These are phyloP conservation scores for Pecten maximus DNA, from an alignment of 2,888 invertebrate species.

Conservation along the genomic window DNA sequence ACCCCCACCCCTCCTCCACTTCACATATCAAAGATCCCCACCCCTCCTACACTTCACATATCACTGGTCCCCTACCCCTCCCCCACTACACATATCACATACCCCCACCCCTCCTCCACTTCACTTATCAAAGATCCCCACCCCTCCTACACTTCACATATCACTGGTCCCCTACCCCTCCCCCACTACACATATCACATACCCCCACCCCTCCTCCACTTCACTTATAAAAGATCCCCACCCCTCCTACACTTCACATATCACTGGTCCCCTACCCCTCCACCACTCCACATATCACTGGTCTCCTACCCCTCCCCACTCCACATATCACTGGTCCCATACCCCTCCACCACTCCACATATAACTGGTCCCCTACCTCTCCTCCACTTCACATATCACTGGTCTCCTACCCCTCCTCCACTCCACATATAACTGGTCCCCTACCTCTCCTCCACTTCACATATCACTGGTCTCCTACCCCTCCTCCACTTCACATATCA, in stretches of 20 bases:
- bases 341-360: neutral
- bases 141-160: neutral
- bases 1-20: no score
- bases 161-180: neutral
- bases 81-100: no score
- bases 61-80: neutral
- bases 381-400: neutral
- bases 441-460: no score
- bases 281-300: no score
- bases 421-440: no score
- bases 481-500: no score
- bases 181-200: no score
- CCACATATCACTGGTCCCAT: neutral
- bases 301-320: no score
- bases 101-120: no score
- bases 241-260: neutral
- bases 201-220: no score
- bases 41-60: neutral
- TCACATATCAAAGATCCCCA: neutral
- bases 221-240: neutral
- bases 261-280: neutral
- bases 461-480: no score
- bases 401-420: no score
- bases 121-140: neutral
- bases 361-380: neutral